phyloP scores from a whole-genome alignment of 2,888 invertebrate species.

The Drosophila pegasa region DNA sequence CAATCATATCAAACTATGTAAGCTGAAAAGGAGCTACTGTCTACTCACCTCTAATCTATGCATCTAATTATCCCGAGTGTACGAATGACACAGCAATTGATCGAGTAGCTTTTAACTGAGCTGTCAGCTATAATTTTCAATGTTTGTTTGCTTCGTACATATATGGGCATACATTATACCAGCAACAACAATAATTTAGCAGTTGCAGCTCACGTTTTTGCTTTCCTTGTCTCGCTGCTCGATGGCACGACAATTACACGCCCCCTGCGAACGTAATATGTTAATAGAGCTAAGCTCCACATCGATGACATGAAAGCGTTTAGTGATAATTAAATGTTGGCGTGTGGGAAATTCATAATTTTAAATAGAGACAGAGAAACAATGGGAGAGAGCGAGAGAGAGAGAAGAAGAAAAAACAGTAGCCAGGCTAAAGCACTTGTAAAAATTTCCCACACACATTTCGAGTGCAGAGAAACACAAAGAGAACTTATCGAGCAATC shows the following conservation, averaged over 20 bases:
- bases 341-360: conserved; percentile 73
- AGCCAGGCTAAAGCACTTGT: conserved; percentile 34
- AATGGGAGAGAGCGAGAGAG: conserved; percentile 15
- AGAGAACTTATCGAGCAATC: conserved; percentile 56
- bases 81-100: neutral
- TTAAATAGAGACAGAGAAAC: conserved; percentile 13
- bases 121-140: conserved; percentile 19
- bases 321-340: conserved; percentile 68
- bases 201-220: conserved; percentile 69
- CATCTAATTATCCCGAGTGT: neutral
- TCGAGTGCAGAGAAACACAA: neutral
- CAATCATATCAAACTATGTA: neutral
- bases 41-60: neutral
- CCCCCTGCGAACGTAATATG: conserved; percentile 37
- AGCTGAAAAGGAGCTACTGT: neutral
- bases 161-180: conserved; percentile 4
- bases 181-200: conserved; percentile 41
- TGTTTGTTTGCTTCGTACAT: conserved; percentile 1
- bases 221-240: conserved; percentile 46
- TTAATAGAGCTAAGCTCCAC: conserved; percentile 55
- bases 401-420: conserved; percentile 34
- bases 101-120: neutral
- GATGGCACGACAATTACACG: conserved; percentile 67
- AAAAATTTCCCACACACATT: conserved; percentile 45
- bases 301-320: conserved; percentile 69